Evolutionary conservation across 2,888 invertebrate species (phyloP).

Genomic region (Choreutis nemorana): DNA sequence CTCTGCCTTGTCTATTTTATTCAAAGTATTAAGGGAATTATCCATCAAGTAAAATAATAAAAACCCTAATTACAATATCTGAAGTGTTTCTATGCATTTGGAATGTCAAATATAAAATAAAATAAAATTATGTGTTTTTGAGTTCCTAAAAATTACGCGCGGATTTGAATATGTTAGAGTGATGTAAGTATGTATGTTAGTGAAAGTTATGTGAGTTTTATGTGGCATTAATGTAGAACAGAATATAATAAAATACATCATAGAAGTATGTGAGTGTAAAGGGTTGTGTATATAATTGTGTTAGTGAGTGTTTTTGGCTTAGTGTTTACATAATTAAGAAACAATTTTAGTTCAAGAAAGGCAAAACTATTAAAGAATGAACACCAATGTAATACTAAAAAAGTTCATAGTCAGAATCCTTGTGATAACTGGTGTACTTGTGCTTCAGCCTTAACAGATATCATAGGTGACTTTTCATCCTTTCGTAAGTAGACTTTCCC

Average conservation of each 20-base stretch:
- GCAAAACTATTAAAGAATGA: background rate
- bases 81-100: no score
- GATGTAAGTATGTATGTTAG: background rate
- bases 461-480: conserved; percentile 6
- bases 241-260: background rate
- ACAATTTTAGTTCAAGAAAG: background rate
- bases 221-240: background rate
- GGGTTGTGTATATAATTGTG: background rate
- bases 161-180: no score
- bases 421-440: conserved; percentile 2
- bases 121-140: no score
- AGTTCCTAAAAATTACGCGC: no score
- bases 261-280: background rate
- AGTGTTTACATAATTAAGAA: background rate
- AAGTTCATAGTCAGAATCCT: conserved; percentile 4
- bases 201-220: background rate
- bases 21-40: conserved; percentile 3
- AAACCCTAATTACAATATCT: no score
- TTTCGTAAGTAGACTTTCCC: conserved; percentile 8
- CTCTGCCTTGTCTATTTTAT: conserved; percentile 7
- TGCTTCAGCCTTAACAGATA: conserved; percentile 4
- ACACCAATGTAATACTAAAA: background rate
- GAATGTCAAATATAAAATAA: no score
- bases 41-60: no score
- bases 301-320: background rate